phyloP scores from a whole-genome alignment of 2,113 vertebrate genomes.

The Pluvianellus socialis region DNA sequence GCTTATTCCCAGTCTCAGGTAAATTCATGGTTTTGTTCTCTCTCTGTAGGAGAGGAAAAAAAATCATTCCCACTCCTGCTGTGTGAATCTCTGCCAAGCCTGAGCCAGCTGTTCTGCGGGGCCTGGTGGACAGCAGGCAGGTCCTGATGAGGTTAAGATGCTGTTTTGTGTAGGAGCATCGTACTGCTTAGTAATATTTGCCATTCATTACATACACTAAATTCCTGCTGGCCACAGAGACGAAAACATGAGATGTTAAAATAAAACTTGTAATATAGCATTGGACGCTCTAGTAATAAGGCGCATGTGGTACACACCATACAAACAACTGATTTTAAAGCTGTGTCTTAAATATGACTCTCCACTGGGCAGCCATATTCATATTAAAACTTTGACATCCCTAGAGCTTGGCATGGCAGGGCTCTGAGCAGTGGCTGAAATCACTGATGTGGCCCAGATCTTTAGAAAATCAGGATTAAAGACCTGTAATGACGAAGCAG shows the following conservation, averaged over 20 bases:
- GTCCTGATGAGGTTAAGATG: neutral
- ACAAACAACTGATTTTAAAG: neutral
- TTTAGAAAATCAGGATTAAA: neutral
- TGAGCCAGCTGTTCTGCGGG: neutral
- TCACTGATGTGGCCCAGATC: accelerated
- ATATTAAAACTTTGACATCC: neutral
- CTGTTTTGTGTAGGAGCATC: neutral
- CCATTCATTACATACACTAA: accelerated
- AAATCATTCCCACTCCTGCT: neutral
- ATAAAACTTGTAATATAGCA: neutral
- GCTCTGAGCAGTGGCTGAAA: neutral
- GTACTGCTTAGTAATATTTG: neutral
- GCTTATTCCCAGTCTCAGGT: neutral
- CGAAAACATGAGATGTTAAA: neutral
- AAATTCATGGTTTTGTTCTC: neutral
- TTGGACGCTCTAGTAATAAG: neutral
- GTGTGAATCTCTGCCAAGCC: neutral
- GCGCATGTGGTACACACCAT: too few relatives aligned
- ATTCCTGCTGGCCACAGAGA: neutral
- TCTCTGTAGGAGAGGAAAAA: neutral
- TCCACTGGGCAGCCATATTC: neutral
- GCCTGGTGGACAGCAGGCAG: neutral
- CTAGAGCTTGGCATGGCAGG: neutral
- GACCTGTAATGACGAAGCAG: neutral
- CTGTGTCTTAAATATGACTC: neutral